Evolutionary conservation across 2,888 invertebrate species (phyloP), one percentile per base, ranked within the genome.

Genomic region (Limnephilus marmoratus): DNA sequence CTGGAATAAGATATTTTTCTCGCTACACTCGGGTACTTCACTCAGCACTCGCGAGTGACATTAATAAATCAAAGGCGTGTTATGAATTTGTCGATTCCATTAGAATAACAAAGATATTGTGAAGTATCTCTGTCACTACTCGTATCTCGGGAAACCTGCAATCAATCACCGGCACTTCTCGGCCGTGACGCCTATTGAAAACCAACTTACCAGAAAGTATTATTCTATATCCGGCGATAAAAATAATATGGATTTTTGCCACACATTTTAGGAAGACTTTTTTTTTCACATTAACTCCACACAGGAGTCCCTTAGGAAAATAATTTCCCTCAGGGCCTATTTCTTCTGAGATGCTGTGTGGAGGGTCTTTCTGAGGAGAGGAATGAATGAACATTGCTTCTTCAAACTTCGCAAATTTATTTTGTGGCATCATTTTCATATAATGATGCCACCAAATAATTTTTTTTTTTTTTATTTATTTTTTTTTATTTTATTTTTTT

Each of bases 11-110:
- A 45, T 29, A 86, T 86, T 86, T 86, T 86, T 86, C 29, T 49
- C 45, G 24, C 24, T 68, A 68, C 68, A 68, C n/a, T 68, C 9
- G 24, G 24, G 68, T 68, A 68, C 68, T 68, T 68, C 68, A 68
- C 24, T 86, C 45, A 29, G 49, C 86, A 45, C 45, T 24, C 45
- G 49, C 2, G 18, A 86, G 45, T 45, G 86, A 86, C 86, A 86
- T 86, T 45, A 86, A 86, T 45, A 86, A 86, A 45, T 86, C 45
- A 45, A 85, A 45, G 45, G 49, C 86, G 9, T 86, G 86, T 86
- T 86, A 41, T 86, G 86, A 86, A 86, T 86, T 86, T 86, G 86
- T 86, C 86, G 86, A 86, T 86, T 86, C 86, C 86, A 86, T 86
- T 86, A 86, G 86, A 86, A 45, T 86, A 45, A 45, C 86, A 86